A percentile compares a stretch with the other conserved stretches of the same genome.
phyloP scores from a whole-genome alignment of 2,888 invertebrate species.

The Xylota segnis region DNA sequence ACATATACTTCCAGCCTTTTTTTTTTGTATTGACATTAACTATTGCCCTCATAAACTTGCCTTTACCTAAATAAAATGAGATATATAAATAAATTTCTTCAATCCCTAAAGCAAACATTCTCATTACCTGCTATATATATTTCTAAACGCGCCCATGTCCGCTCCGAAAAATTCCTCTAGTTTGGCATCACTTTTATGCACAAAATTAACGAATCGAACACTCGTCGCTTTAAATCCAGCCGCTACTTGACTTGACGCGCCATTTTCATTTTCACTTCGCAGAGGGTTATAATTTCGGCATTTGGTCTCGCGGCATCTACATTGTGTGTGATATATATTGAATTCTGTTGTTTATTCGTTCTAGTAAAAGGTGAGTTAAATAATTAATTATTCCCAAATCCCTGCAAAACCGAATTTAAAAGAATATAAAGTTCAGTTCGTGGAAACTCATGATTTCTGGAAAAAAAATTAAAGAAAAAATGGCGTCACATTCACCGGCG shows the following conservation, averaged over 20 bases:
- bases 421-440: neutral
- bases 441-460: neutral
- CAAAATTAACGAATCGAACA: constrained; percentile 4
- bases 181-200: constrained; percentile 27
- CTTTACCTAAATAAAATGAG: too few relatives aligned
- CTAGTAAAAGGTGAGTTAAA: constrained; percentile 42
- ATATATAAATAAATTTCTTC: too few relatives aligned
- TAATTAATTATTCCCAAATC: neutral
- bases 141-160: too few relatives aligned
- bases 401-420: neutral
- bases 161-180: neutral
- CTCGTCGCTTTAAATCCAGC: constrained; percentile 25
- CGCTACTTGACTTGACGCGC: constrained; percentile 59
- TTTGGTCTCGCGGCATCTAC: constrained; percentile 16
- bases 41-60: too few relatives aligned
- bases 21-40: too few relatives aligned
- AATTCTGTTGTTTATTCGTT: neutral
- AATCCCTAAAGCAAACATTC: too few relatives aligned
- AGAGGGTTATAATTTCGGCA: constrained; percentile 28
- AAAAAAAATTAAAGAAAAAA: constrained; percentile 30
- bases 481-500: constrained; percentile 71
- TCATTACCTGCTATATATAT: too few relatives aligned
- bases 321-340: constrained; percentile 26
- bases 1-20: too few relatives aligned
- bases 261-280: constrained; percentile 68